Percentiles rank a stretch among this genome's conserved stretches.
phyloP scores from a whole-genome alignment of 2,113 vertebrate genomes.

The Cyphomyrus plagiostoma region DNA sequence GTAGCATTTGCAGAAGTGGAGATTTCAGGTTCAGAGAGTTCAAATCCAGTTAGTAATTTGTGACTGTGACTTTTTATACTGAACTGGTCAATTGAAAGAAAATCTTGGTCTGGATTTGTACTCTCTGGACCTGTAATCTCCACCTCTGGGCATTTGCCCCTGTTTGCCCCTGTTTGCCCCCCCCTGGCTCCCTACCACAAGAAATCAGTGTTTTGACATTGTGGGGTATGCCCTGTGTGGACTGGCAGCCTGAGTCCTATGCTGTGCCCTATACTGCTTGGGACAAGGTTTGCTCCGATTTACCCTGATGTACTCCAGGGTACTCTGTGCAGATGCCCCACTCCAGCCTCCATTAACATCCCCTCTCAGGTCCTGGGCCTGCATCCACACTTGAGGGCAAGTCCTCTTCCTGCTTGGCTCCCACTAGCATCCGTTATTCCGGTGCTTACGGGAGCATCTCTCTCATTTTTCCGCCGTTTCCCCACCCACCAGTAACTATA shows the following conservation, averaged over 20 bases:
- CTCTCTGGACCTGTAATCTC: too few relatives aligned
- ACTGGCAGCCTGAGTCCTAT: neutral
- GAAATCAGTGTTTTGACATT: too few relatives aligned
- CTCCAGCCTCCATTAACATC: neutral
- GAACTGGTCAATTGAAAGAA: too few relatives aligned
- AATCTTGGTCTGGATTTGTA: too few relatives aligned
- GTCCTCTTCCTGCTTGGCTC: neutral
- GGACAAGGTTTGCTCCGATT: neutral
- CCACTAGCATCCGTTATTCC: neutral
- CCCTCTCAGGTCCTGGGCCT: neutral
- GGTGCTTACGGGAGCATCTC: neutral
- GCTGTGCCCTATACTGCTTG: neutral
- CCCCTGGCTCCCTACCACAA: neutral
- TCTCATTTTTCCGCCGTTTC: neutral
- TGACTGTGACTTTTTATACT: too few relatives aligned
- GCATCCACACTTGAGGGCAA: neutral
- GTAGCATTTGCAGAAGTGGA: neutral
- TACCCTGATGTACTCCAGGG: neutral
- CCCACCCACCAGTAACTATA: neutral
- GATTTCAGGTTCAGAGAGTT: too few relatives aligned
- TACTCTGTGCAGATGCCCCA: neutral
- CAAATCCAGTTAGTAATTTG: too few relatives aligned
- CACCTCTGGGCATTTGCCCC: neutral
- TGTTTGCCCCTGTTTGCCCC: neutral
- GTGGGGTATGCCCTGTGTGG: too few relatives aligned